Base-by-base conservation (phyloP, 2,113 vertebrate species). In the Mystacornis crossleyi region DNA sequence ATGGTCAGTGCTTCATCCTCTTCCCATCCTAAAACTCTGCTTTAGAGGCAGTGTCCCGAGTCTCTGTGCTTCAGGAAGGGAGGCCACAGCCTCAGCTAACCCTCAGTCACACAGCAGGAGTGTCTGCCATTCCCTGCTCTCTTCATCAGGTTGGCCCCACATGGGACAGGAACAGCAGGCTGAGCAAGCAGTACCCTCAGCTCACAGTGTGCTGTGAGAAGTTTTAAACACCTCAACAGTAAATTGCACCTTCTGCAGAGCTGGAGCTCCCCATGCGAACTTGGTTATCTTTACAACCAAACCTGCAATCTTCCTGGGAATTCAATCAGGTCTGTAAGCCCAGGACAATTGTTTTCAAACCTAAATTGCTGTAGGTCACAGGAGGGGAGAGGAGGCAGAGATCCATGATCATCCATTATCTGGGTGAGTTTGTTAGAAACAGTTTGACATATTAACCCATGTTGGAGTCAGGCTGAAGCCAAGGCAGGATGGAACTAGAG, bases 281-380 rank as follows among this genome's bases (percentile, higher is more conserved):
- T 42, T 53, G 7, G 72, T 84, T 95, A 96, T 94, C 95, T 97
- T 70, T 14, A 95, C 90, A 93, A 58, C 87, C 93, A 81, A 78
- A 93, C 55, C 81, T 60, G 57, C 84, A 93, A 51, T 89, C 87
- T 95, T 69, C 50, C 29, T 28, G 29, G 91, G 95, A 89, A 84
- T 60, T 54, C 60, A 72, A 92, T 42, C 79, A 69, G 81, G 40
- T 79, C 78, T 95, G 24, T 48, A 14, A 53, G 71, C 57, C 12
- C 67, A 53, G 64, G 62, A 36, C 90, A 57, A 89, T 93, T 95
- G 96, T 96, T 97, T 55, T 79, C 54, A 1, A 81, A 85, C 66
- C 53, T 65, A 67, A 93, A 78, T 29, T 51, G 72, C 61, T 12
- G 17, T 10, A 25, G 9, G 81, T 45, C 2, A 5, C 31, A 29